Percentiles rank a stretch among this genome's conserved stretches.
phyloP scores from a whole-genome alignment of 2,113 vertebrate genomes.

The Macrotis lagotis region DNA sequence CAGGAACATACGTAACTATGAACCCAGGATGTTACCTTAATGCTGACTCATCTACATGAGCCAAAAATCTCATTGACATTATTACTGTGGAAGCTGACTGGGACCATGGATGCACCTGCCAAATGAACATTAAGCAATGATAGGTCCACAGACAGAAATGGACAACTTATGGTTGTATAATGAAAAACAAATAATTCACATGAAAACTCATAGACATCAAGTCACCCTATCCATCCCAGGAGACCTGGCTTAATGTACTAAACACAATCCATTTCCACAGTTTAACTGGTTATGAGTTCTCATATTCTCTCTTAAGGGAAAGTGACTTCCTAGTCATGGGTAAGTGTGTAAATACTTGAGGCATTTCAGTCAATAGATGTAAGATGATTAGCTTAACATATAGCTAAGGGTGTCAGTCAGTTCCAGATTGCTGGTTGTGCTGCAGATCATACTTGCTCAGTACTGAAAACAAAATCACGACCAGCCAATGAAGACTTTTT shows the following conservation, averaged over 20 bases:
- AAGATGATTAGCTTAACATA: background rate
- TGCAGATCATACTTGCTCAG: background rate
- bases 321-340: background rate
- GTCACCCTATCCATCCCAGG: background rate
- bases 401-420: background rate
- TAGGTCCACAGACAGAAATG: background rate
- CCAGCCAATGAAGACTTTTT: background rate
- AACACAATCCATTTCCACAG: background rate
- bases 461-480: background rate
- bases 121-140: background rate
- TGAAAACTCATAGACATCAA: background rate
- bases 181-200: background rate
- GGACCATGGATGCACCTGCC: background rate
- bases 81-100: background rate
- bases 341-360: background rate
- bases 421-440: background rate
- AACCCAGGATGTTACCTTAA: conserved; percentile 14
- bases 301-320: background rate
- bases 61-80: conserved; percentile 26
- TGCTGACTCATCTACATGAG: conserved; percentile 24
- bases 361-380: background rate
- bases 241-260: background rate
- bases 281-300: background rate
- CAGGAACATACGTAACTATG: conserved; percentile 1
- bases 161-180: background rate